Evolutionary conservation across 2,113 vertebrate species (phyloP).

Genomic region (Seriola rivoliana): DNA sequence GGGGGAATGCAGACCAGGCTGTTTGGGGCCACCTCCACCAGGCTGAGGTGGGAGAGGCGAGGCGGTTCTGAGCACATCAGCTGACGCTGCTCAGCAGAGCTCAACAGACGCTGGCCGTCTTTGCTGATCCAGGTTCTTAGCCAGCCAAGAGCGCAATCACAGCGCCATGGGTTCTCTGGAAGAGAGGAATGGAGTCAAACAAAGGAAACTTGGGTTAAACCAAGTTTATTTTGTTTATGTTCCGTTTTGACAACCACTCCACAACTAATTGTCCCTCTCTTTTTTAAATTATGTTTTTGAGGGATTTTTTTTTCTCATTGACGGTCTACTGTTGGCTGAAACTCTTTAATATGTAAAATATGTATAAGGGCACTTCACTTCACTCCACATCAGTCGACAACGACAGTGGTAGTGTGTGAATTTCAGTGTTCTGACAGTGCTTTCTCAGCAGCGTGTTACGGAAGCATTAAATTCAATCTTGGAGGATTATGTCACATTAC

Average conservation of each 20-base stretch:
- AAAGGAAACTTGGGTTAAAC: neutral
- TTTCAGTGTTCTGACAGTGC: neutral
- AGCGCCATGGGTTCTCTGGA: constrained; percentile 93
- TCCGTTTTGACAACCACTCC: neutral
- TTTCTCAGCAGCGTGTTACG: neutral
- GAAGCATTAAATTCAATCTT: neutral
- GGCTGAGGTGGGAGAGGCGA: constrained; percentile 88
- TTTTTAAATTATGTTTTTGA: constrained; percentile 2
- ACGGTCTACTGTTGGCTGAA: neutral
- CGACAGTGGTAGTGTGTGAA: neutral
- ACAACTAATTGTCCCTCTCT: neutral
- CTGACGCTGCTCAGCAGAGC: constrained; percentile 87
- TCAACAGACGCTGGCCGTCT: constrained; percentile 89
- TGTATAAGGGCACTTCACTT: constrained; percentile 8
- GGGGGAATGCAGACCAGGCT: constrained; percentile 94
- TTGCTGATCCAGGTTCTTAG: constrained; percentile 89
- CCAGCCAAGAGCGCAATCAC: constrained; percentile 93
- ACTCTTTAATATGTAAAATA: constrained; percentile 35
- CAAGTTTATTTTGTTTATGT: neutral
- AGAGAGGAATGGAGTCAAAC: neutral
- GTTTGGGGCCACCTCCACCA: constrained; percentile 88
- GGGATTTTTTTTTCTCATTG: constrained; percentile 8
- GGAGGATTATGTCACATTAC: constrained; percentile 13
- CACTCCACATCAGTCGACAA: neutral
- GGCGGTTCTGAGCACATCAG: constrained; percentile 90